Conservation (phyloP, 2,888 invertebrate species). For the Odontothrips loti region DNA sequence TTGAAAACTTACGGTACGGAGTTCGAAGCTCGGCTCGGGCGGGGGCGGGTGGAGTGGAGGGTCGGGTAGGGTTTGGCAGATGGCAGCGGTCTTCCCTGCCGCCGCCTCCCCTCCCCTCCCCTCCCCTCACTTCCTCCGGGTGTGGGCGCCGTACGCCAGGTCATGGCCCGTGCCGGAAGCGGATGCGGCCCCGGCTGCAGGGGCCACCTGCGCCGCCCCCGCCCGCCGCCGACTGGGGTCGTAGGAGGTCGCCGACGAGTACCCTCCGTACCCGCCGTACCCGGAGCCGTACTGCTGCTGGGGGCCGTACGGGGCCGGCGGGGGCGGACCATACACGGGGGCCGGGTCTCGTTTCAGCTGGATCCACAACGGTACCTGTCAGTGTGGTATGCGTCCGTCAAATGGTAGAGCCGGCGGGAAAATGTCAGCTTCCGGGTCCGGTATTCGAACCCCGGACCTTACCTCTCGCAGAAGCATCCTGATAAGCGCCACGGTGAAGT, state of each 20-base stretch:
- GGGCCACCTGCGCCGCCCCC: neutral
- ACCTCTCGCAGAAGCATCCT: conserved; percentile 10
- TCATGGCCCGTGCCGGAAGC: neutral
- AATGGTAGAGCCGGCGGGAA: no score
- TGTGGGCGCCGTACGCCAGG: conserved; percentile 3
- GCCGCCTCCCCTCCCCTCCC: neutral
- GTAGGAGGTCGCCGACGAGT: neutral
- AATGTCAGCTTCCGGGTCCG: neutral
- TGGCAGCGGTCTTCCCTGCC: neutral
- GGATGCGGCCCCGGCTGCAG: neutral
- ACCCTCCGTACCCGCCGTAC: neutral
- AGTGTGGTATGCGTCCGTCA: neutral
- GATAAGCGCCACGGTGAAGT: neutral
- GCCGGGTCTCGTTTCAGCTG: conserved; percentile 3
- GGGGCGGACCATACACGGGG: conserved; percentile 1
- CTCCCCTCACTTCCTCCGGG: neutral
- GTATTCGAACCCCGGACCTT: neutral
- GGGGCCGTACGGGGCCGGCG: neutral
- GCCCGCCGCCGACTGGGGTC: neutral
- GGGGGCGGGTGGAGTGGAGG: neutral
- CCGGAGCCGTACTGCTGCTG: neutral
- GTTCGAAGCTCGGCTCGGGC: no score
- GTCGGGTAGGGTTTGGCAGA: neutral
- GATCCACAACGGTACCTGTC: conserved; percentile 5
- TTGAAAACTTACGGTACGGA: no score